Evolutionary conservation across 2,888 invertebrate species (phyloP).

Genomic region (Exocentrus adspersus): DNA sequence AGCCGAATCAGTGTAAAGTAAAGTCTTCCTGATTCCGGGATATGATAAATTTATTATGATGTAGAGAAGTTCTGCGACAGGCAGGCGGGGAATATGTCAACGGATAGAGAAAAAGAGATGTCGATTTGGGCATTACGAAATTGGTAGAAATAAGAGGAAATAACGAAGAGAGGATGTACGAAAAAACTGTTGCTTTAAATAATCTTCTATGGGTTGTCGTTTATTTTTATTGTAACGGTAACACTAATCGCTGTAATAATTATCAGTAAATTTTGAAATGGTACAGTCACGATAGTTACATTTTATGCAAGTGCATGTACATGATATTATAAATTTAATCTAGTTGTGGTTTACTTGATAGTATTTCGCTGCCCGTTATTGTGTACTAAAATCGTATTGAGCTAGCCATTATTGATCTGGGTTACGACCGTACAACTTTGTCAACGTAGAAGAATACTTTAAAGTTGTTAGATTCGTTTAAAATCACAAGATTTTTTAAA

Average conservation of each 20-base stretch:
- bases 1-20: neutral
- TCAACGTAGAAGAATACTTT: neutral
- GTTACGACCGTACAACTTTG: neutral
- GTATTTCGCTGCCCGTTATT: neutral
- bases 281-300: neutral
- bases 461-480: too few species aligned
- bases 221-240: too few species aligned
- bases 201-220: too few species aligned
- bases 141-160: neutral
- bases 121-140: neutral
- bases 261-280: neutral
- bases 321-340: too few species aligned
- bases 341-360: neutral
- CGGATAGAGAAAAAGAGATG: neutral
- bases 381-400: neutral
- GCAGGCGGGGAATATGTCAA: neutral
- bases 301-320: neutral
- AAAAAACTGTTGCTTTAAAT: too few species aligned
- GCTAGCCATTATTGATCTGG: neutral
- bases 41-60: slow-evolving; percentile 1
- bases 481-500: too few species aligned
- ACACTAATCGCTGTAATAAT: too few species aligned
- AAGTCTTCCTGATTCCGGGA: slow-evolving; percentile 3
- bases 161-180: too few species aligned
- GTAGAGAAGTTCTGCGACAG: neutral